These are phyloP conservation scores for Meiosimyza decipiens DNA, from an alignment of 2,888 invertebrate species.

Conservation along the genomic window DNA sequence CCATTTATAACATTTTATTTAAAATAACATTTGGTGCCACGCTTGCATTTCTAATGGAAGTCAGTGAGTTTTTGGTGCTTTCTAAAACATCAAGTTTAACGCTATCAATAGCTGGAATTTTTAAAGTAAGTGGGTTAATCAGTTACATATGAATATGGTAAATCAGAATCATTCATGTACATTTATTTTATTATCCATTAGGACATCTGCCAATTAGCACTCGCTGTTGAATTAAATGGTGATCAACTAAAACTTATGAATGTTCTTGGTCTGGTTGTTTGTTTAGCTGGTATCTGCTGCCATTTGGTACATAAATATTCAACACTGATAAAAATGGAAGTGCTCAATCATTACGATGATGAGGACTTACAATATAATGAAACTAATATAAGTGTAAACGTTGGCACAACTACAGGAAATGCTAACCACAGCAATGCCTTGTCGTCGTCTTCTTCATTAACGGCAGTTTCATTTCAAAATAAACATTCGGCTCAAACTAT, in stretches of 20 bases:
- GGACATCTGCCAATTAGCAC: conserved; percentile 91
- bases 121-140: conserved; percentile 77
- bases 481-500: conserved; percentile 58
- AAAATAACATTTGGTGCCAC: conserved; percentile 82
- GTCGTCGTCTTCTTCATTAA: not conserved
- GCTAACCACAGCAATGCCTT: conserved; percentile 25
- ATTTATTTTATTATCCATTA: conserved; percentile 66
- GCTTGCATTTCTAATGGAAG: conserved; percentile 93
- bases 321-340: conserved; percentile 53
- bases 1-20: conserved; percentile 68
- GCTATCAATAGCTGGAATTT: conserved; percentile 93
- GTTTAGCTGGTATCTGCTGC: conserved; percentile 86
- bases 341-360: conserved; percentile 48
- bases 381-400: conserved; percentile 48
- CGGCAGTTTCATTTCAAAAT: conserved; percentile 36
- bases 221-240: conserved; percentile 89
- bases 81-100: conserved; percentile 96
- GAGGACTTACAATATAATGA: conserved; percentile 46
- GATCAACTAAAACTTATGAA: conserved; percentile 87
- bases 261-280: conserved; percentile 85
- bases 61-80: conserved; percentile 93
- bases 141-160: not conserved
- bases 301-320: conserved; percentile 82
- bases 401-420: conserved; percentile 5
- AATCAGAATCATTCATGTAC: not conserved